These are phyloP conservation scores for Caiman crocodilus DNA, from an alignment of 2,797 vertebrate genomes.

Conservation along the genomic window DNA sequence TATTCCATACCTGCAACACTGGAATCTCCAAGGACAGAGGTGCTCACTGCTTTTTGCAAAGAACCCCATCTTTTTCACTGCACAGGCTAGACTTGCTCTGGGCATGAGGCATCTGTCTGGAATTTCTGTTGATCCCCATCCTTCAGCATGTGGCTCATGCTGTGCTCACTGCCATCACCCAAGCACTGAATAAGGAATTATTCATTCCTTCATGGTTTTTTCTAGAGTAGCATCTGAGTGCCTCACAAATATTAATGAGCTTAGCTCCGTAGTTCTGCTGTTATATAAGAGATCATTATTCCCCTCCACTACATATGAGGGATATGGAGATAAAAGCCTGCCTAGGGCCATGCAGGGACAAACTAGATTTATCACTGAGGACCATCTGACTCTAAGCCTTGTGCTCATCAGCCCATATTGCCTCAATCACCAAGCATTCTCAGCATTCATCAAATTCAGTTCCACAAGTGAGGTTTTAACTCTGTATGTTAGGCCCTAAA, in stretches of 20 bases:
- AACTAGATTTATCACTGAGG: accelerated
- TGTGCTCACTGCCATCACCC: background rate
- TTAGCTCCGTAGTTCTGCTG: accelerated
- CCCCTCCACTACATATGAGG: background rate
- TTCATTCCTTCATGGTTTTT: accelerated
- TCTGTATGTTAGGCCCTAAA: accelerated
- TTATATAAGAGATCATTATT: accelerated
- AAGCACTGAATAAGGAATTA: accelerated
- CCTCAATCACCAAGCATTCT: accelerated
- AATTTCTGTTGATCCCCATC: background rate
- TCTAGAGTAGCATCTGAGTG: accelerated
- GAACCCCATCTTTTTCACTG: accelerated
- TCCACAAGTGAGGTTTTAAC: accelerated
- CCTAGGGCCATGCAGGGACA: accelerated
- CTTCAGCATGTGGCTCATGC: accelerated
- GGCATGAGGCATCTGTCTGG: accelerated
- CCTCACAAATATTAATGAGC: accelerated
- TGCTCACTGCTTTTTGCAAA: accelerated
- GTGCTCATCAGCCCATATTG: accelerated
- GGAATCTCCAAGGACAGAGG: background rate
- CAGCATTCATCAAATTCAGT: accelerated
- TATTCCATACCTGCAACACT: background rate
- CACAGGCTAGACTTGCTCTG: accelerated
- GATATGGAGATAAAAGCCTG: background rate
- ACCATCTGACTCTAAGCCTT: accelerated